phyloP scores from a whole-genome alignment of 2,113 vertebrate genomes.

The Pseudorhombus dupliciocellatus region DNA sequence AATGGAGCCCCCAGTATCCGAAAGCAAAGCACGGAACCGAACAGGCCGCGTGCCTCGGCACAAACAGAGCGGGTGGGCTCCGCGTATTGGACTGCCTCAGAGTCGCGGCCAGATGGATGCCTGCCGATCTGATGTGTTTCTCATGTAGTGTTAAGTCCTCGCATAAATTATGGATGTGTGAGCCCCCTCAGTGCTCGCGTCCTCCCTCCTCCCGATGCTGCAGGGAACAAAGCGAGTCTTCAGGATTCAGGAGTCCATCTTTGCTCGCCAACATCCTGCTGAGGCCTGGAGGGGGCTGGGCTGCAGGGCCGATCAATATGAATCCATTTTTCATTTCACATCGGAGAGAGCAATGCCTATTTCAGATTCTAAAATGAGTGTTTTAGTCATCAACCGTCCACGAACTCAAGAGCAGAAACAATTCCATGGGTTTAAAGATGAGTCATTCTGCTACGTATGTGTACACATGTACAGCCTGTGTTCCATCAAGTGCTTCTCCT shows the following conservation, averaged over 20 bases:
- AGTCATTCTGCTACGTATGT: no score
- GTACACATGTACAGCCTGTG: no score
- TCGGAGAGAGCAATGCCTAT: conserved; percentile 9
- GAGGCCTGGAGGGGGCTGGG: not conserved
- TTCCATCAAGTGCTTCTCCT: no score
- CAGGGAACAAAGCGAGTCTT: conserved; percentile 26
- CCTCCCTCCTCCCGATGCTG: conserved; percentile 16
- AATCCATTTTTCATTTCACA: conserved; percentile 31
- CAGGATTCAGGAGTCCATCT: not conserved
- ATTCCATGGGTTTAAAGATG: no score
- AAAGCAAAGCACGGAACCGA: conserved; percentile 6
- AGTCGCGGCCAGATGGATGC: conserved; percentile 57
- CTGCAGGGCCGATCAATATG: conserved; percentile 21
- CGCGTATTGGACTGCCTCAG: conserved; percentile 34
- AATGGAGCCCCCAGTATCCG: conserved; percentile 1
- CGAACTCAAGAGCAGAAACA: no score
- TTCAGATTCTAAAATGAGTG: not conserved
- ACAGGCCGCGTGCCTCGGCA: conserved; percentile 16
- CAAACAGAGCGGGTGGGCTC: conserved; percentile 10
- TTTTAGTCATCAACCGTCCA: no score
- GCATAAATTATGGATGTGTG: conserved; percentile 72
- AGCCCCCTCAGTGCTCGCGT: conserved; percentile 1
- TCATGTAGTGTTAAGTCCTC: conserved; percentile 62
- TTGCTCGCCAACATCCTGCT: conserved; percentile 7
- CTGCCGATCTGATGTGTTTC: conserved; percentile 67